Evolutionary conservation across 2,797 vertebrate species (phyloP), one percentile per base, ranked within the genome.

Genomic region (Apogon hyalosoma): DNA sequence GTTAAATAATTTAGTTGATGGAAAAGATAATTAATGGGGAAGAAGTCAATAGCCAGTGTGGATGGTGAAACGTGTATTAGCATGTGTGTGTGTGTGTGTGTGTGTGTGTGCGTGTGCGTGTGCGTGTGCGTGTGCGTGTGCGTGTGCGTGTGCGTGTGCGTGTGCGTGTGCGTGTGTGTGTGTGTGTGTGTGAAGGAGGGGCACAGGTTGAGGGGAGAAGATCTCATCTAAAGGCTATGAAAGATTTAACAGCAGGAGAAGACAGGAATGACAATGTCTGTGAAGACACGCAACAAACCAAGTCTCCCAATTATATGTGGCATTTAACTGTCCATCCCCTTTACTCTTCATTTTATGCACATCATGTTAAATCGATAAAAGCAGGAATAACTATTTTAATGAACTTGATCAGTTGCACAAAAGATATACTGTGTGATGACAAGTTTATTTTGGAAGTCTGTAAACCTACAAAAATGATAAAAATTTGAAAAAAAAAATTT

Each of bases 191-290:
- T 52, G 55, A 79, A 81, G 71, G 80, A 69, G 82, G 82, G 82
- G 82, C 78, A 84, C 90, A 92, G 91, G 88, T 91, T 84, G 89
- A 90, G 76, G 74, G 77, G 73, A 84, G 83, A 90, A 60, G 86
- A 90, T 88, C 92, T 93, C 88, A 93, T 93, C 92, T 90, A 89
- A 90, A 88, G 79, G 79, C 87, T 85, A 92, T 93, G 83, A 93
- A 93, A 92, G 83, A 93, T 92, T 92, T 87, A 93, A 87, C 85
- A 92, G 87, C 73, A 63, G 75, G 73, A 87, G 79, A 81, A 85
- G 89, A 90, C 79, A 83, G 82, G 90, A 93, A 93, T 93, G 90
- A 91, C 88, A 93, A 91, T 91, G 85, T 86, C 84, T 79, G 69
- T 80, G 69, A 86, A 77, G 81, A 52, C 75, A 86, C 33, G 67